Base-by-base conservation (phyloP, 2,888 invertebrate genomes). In the Sarcophaga caerulescens region DNA sequence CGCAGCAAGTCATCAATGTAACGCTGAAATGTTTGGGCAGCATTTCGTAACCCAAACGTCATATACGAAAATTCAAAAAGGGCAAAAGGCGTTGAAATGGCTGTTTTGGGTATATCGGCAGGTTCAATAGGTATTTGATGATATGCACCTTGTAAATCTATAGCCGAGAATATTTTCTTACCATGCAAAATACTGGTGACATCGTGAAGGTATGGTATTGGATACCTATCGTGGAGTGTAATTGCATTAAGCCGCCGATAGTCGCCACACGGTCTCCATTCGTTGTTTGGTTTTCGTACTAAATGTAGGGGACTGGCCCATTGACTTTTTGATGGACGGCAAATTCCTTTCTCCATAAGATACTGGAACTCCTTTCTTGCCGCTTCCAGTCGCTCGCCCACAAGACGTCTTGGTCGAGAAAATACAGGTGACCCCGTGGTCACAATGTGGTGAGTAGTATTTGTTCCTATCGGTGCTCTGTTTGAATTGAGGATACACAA, bases 401-500 rank as follows among this genome's bases (percentile, higher is more conserved):
- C 23, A 23, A 23, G 23, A 23, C 23, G 23, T 23, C 23, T 23
- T 23, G 23, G 23, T 23, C 23, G 23, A 23, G 23, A 23, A 23
- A 23, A 23, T 23, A 23, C 23, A 23, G 23, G 23, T 3, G 23
- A 3, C 3, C 23, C 23, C 23, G 3, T 23, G 23, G 23, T 23
- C 23, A 23, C 23, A 23, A 23, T 23, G 19, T 59, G 59, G 19
- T 59, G 59, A 59, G 59, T 59, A 59, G 59, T 59, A n/a, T 17
- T 59, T 14, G n/a, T 59, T 59, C 14, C 10, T 59, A 17, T 59
- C 19, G 59, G 59, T 59, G 60, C 3, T 66, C 19, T 66, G 62
- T 45, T 75, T 35, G n/a, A 23, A 75, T 75, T 59, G 19, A 77
- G 5, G 19, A 90, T 89, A 65, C 87, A 88, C 52, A 89, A 87